Conservation (phyloP, 2,888 invertebrate genomes). For the Anticlea derivata region DNA sequence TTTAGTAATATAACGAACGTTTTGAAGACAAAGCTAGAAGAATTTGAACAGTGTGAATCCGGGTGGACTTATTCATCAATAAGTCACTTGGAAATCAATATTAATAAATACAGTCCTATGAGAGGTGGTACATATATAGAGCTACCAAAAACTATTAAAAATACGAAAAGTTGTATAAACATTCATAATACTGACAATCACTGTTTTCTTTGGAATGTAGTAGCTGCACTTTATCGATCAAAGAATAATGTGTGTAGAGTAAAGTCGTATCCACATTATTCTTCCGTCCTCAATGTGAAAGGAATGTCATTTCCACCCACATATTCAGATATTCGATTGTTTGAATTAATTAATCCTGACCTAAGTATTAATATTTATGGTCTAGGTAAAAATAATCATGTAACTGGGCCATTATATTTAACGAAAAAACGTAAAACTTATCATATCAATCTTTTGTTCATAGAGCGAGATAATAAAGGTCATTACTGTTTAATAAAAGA, state of each 20-base stretch:
- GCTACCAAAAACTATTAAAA: neutral
- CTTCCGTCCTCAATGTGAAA: neutral
- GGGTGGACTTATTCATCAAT: neutral
- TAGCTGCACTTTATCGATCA: neutral
- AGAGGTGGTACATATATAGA: neutral
- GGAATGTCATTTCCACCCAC: neutral
- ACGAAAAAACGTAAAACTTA: neutral
- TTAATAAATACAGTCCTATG: neutral
- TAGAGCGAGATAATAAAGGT: neutral
- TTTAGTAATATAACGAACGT: neutral
- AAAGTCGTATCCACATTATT: slow-evolving; percentile 1
- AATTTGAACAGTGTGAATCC: neutral
- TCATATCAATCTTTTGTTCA: neutral
- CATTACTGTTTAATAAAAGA: neutral
- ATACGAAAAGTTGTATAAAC: neutral
- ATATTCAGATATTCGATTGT: neutral
- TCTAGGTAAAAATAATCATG: neutral
- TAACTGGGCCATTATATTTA: neutral
- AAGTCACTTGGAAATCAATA: neutral
- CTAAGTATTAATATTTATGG: slow-evolving; percentile 1
- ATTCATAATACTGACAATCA: neutral
- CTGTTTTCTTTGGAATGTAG: neutral
- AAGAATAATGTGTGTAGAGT: neutral
- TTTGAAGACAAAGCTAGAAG: neutral
- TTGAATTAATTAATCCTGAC: slow-evolving; percentile 1